Evolutionary conservation across 2,797 vertebrate genomes (phyloP), one percentile per base, ranked within the genome.

Genomic region (Benthosema pterotum): DNA sequence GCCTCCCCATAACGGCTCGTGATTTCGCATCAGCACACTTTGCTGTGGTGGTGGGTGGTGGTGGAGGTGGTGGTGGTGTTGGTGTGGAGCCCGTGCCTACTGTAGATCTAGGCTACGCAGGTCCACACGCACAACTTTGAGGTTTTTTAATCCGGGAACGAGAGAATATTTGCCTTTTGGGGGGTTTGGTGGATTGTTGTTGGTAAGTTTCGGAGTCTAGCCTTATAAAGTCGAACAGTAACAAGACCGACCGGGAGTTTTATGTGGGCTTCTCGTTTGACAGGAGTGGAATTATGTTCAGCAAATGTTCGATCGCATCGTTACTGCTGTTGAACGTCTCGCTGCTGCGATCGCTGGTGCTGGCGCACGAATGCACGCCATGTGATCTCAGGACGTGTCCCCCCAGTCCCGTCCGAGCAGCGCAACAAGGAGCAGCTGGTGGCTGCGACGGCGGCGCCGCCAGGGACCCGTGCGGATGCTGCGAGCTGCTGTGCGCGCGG

Each of bases 381-480:
- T 94, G 93, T 64, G 52, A 83, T 42, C 82, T 88, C 63, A 86
- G 92, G 74, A 78, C 83, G 2, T 94, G 92, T 76, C 76, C 88
- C 11, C 45, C 51, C 50, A 94, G 92, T 76, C 76, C 88, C 11
- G 47, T 52, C 50, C 73, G 77, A 60, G 45, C 81, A 32, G 28
- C 28, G n/a, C n/a, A n/a, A n/a, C n/a, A n/a, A 8, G 28, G 5
- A 8, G 28, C 28, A 8, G 28, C 28, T 1, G 28, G 69, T 54
- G 81, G 67, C 75, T 93, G 93, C 62, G 89, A 85, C 25, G 81
- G 8, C 5, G 2, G 32, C 32, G 5, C 7, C 32, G 32, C 32
- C 19, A 89, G 91, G 79, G 92, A 94, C 66, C 91, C 93, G 3
- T 94, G 93, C 85, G 91, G 92, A 69, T 94, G 93, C 84, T 94